Evolutionary conservation across 2,888 invertebrate species (phyloP).

Genomic region (Leptopilina syphax): DNA sequence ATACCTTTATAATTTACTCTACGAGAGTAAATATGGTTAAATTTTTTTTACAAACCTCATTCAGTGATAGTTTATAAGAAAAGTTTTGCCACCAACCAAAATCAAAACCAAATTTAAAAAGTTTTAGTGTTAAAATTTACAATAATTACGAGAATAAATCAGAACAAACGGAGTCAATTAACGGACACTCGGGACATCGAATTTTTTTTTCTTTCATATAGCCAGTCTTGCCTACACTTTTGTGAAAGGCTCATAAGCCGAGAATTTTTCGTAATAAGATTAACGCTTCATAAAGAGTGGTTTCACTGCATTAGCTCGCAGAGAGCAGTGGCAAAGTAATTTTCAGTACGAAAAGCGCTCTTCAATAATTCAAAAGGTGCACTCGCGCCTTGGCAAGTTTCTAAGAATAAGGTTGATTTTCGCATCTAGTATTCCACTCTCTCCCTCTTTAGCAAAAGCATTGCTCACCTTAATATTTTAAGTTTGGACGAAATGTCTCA

Average conservation of each 20-base stretch:
- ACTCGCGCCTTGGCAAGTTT: constrained; percentile 50
- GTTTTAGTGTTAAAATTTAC: neutral
- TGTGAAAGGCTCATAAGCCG: constrained; percentile 15
- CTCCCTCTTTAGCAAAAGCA: constrained; percentile 51
- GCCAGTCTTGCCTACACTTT: neutral
- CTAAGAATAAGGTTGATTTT: constrained; percentile 56
- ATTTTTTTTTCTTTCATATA: constrained; percentile 9
- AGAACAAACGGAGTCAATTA: constrained; percentile 12
- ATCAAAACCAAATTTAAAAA: neutral
- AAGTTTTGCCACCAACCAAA: neutral
- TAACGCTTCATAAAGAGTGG: constrained; percentile 27
- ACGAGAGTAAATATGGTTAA: too few relatives aligned
- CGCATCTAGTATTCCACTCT: constrained; percentile 51
- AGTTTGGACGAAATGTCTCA: constrained; percentile 42
- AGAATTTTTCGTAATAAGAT: constrained; percentile 36
- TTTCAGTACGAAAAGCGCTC: constrained; percentile 47
- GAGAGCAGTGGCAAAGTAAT: constrained; percentile 49
- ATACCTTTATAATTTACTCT: too few relatives aligned
- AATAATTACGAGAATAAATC: neutral
- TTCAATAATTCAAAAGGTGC: constrained; percentile 54
- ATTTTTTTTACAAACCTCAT: too few relatives aligned
- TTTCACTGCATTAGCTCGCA: constrained; percentile 37
- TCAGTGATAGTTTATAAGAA: too few relatives aligned
- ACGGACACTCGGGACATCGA: neutral
- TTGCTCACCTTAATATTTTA: constrained; percentile 61